These are phyloP conservation scores for Gibbula magus DNA, from an alignment of 2,888 invertebrate species.

Conservation along the genomic window DNA sequence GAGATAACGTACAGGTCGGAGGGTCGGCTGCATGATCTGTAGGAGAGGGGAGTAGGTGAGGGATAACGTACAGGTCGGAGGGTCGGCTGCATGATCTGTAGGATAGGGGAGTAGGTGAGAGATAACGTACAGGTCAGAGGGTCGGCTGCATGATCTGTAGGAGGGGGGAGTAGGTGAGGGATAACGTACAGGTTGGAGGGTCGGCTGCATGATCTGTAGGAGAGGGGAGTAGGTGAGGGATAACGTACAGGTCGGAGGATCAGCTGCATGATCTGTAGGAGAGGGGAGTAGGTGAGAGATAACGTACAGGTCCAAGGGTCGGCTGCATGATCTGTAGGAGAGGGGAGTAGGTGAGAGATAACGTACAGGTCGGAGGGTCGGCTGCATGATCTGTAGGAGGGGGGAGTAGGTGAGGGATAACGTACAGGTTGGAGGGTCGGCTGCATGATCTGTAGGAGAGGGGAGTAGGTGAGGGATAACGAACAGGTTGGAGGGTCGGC, in stretches of 20 bases:
- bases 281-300: background rate
- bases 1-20: background rate
- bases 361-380: background rate
- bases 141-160: background rate
- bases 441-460: no score
- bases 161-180: conserved; percentile 64
- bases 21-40: background rate
- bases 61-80: background rate
- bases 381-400: background rate
- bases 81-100: background rate
- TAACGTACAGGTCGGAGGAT: background rate
- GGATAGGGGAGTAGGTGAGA: background rate
- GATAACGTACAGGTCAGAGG: background rate
- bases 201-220: background rate
- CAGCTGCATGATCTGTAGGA: background rate
- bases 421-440: background rate
- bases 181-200: background rate
- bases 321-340: conserved; percentile 63
- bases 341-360: background rate
- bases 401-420: background rate
- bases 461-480: background rate
- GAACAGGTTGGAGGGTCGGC: background rate
- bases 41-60: background rate
- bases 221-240: no score
- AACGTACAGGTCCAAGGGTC: background rate